These are phyloP conservation scores for Sebastes goodei DNA, from an alignment of 2,797 vertebrate species.

Conservation along the genomic window DNA sequence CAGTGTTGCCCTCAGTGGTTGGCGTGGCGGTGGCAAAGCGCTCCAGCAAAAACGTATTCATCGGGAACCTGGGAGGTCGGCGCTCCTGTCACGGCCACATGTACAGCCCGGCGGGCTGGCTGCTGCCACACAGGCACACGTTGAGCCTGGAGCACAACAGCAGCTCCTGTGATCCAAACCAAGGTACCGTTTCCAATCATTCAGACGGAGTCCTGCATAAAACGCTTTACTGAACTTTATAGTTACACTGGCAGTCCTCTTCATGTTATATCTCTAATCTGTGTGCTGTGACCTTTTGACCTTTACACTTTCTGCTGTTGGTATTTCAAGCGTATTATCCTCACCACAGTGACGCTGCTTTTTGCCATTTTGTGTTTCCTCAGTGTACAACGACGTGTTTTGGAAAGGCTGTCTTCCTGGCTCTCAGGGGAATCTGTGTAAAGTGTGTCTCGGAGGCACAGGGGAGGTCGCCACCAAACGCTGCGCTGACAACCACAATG, in stretches of 20 bases:
- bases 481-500: slow-evolving; percentile 89
- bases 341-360: background rate
- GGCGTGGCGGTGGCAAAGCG: slow-evolving; percentile 85
- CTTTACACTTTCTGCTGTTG: background rate
- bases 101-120: slow-evolving; percentile 91
- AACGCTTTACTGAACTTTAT: background rate
- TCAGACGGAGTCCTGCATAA: background rate
- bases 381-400: slow-evolving; percentile 87
- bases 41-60: slow-evolving; percentile 79
- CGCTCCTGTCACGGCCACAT: slow-evolving; percentile 89
- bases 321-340: background rate
- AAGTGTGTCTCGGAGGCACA: slow-evolving; percentile 89
- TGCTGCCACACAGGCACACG: slow-evolving; percentile 83
- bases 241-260: background rate
- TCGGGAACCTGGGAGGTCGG: slow-evolving; percentile 82
- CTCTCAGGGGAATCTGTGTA: slow-evolving; percentile 87
- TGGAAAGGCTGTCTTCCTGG: slow-evolving; percentile 95
- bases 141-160: slow-evolving; percentile 74
- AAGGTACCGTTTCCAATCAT: slow-evolving; percentile 74
- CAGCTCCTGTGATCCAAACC: slow-evolving; percentile 84
- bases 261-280: background rate
- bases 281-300: background rate
- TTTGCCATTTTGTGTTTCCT: slow-evolving; percentile 9
- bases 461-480: slow-evolving; percentile 85
- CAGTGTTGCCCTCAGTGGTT: slow-evolving; percentile 82